Percentiles rank a stretch among this genome's conserved stretches.
phyloP scores from a whole-genome alignment of 1,140 invertebrate genomes.

The Phymastichus coffea region DNA sequence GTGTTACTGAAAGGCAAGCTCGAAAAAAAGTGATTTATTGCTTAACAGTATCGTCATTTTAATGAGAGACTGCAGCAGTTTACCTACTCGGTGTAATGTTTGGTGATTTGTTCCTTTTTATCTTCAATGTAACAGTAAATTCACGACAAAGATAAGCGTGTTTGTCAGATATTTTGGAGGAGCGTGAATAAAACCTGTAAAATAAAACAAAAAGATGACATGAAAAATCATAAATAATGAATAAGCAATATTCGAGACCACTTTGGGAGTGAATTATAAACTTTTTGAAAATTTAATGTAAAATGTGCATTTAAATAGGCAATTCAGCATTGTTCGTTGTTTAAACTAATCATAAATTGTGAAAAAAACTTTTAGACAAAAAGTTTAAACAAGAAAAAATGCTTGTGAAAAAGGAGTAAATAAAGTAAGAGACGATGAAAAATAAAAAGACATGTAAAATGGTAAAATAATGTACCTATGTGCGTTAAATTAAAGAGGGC shows the following conservation, averaged over 20 bases:
- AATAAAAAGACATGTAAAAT: conserved; percentile 1
- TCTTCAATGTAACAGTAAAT: too few relatives aligned
- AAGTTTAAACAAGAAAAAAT: neutral
- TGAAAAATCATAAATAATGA: conserved; percentile 12
- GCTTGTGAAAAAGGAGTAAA: neutral
- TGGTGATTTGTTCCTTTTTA: too few relatives aligned
- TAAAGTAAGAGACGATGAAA: conserved; percentile 3
- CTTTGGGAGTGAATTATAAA: too few relatives aligned
- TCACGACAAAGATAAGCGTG: too few relatives aligned
- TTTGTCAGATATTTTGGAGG: neutral
- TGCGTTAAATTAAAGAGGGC: conserved; percentile 51
- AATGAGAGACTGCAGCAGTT: conserved; percentile 24
- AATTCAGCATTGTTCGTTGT: too few relatives aligned
- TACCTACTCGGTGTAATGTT: neutral
- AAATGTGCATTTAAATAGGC: too few relatives aligned
- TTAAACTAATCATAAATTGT: neutral
- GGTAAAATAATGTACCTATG: conserved; percentile 35
- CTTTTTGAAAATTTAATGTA: too few relatives aligned
- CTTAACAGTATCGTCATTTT: conserved; percentile 28
- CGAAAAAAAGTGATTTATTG: too few relatives aligned
- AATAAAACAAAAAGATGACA: conserved; percentile 22
- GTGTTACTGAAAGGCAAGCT: too few relatives aligned
- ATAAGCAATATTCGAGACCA: too few relatives aligned
- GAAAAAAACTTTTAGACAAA: neutral
- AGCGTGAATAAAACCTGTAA: conserved; percentile 19